Percentiles rank a stretch among this genome's conserved stretches.
These are phyloP conservation scores for Aplocera efformata DNA, from an alignment of 2,888 invertebrate genomes.

Conservation along the genomic window DNA sequence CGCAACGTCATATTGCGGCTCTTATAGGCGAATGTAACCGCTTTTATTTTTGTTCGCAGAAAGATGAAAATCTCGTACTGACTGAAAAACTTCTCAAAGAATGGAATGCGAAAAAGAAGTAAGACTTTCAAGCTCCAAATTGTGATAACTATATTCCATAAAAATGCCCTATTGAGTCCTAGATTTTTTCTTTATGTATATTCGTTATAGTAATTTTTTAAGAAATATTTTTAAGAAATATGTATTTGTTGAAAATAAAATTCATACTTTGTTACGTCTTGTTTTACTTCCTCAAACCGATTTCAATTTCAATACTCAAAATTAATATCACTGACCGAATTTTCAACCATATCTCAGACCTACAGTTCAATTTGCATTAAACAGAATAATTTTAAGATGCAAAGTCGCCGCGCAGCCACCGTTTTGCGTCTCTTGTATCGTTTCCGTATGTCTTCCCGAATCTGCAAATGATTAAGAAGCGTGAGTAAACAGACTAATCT, in stretches of 20 bases:
- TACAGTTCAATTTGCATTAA: conserved; percentile 16
- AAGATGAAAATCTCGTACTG: conserved; percentile 86
- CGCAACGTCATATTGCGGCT: too few relatives aligned
- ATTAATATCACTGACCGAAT: conserved; percentile 29
- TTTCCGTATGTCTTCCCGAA: conserved; percentile 88
- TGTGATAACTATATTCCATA: conserved; percentile 17
- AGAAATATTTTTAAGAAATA: not conserved
- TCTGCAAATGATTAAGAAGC: conserved; percentile 50
- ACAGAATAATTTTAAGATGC: conserved; percentile 41
- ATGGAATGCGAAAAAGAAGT: conserved; percentile 70
- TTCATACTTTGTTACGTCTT: conserved; percentile 7
- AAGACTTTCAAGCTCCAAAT: conserved; percentile 1
- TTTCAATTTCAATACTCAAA: conserved; percentile 26
- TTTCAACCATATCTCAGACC: conserved; percentile 23
- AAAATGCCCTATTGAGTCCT: not conserved
- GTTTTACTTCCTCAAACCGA: conserved; percentile 12
- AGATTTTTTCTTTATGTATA: too few relatives aligned
- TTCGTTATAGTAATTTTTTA: not conserved
- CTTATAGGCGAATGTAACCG: too few relatives aligned
- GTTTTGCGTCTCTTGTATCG: conserved; percentile 86
- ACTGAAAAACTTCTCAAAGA: conserved; percentile 83
- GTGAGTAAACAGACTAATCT: too few relatives aligned
- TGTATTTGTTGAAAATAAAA: conserved; percentile 14
- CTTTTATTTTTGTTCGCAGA: conserved; percentile 70
- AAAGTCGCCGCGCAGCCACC: conserved; percentile 85